Conservation (phyloP, 2,797 vertebrate species). For the Eulemur rubriventer region DNA sequence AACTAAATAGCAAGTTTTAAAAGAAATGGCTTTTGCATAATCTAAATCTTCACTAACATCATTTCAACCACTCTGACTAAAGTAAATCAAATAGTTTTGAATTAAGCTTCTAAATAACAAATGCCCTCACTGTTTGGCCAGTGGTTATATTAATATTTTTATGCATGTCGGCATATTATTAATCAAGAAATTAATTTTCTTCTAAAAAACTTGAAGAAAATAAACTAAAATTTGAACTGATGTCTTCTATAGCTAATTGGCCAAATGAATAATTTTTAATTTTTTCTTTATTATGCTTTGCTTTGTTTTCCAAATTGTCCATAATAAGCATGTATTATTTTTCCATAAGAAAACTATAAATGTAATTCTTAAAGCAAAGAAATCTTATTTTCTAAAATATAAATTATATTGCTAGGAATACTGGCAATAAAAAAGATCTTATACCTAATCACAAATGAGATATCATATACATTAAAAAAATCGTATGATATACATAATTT, state of each 20-base stretch:
- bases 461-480: not conserved
- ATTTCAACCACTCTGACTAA: not conserved
- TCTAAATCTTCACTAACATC: not conserved
- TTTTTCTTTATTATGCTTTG: not conserved
- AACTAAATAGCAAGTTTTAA: not conserved
- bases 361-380: not conserved
- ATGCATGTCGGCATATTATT: not conserved
- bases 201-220: not conserved
- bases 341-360: not conserved
- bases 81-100: not conserved
- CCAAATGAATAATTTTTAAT: not conserved
- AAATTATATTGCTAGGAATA: not conserved
- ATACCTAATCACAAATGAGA: not conserved
- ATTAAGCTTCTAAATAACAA: not conserved
- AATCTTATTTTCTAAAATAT: not conserved
- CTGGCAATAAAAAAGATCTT: not conserved
- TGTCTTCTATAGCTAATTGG: not conserved
- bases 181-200: not conserved
- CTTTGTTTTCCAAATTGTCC: not conserved
- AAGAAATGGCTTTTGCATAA: not conserved
- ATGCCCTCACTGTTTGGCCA: not conserved
- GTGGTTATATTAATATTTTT: not conserved
- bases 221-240: not conserved
- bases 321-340: not conserved
- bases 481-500: not conserved